phyloP scores from a whole-genome alignment of 2,888 invertebrate species.

The Calliopum simillimum region DNA sequence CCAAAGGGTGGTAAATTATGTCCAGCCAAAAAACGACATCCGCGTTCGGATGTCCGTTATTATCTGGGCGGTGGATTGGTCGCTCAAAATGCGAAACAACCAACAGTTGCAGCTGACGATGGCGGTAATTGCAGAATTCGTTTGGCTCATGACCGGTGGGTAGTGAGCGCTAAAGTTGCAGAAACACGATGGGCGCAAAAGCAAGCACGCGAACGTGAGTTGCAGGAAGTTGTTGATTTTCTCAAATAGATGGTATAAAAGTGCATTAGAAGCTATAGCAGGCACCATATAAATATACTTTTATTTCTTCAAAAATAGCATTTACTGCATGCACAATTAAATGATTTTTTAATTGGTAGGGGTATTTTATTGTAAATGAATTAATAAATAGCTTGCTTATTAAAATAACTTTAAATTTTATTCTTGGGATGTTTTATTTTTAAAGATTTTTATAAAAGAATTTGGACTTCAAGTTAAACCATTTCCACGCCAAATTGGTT shows the following conservation, averaged over 20 bases:
- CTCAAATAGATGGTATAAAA: constrained; percentile 66
- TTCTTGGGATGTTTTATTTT: too few relatives aligned
- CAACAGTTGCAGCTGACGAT: constrained; percentile 40
- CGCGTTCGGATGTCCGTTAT: constrained; percentile 62
- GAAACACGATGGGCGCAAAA: constrained; percentile 83
- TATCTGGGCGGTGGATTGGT: constrained; percentile 50
- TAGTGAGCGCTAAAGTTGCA: constrained; percentile 75
- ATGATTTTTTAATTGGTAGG: too few relatives aligned
- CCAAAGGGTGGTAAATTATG: constrained; percentile 78
- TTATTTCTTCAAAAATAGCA: too few relatives aligned
- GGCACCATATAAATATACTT: too few relatives aligned
- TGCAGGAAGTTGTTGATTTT: constrained; percentile 82
- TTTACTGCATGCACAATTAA: too few relatives aligned
- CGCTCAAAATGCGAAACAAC: constrained; percentile 36
- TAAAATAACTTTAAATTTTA: too few relatives aligned
- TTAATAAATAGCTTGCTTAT: too few relatives aligned
- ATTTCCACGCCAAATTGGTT: too few relatives aligned
- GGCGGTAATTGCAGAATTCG: constrained; percentile 70
- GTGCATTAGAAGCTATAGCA: background rate
- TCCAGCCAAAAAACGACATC: constrained; percentile 66
- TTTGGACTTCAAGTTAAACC: too few relatives aligned
- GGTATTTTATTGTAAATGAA: too few relatives aligned
- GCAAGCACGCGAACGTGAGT: constrained; percentile 78
- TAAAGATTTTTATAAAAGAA: too few relatives aligned
- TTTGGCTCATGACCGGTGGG: constrained; percentile 81